These are phyloP conservation scores for Bufo gargarizans DNA, from an alignment of 2,113 vertebrate species.

Conservation along the genomic window DNA sequence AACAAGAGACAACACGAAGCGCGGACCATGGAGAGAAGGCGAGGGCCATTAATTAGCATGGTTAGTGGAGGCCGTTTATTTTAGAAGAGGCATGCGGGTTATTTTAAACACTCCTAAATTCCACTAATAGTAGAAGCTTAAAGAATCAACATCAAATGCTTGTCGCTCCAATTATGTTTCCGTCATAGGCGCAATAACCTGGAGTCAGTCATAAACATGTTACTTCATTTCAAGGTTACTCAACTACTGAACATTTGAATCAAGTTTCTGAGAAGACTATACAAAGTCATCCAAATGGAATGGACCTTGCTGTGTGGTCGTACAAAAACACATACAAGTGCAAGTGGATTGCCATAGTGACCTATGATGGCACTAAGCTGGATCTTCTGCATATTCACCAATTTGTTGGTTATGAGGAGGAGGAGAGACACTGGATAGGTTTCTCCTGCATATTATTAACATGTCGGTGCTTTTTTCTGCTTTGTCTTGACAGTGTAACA, in stretches of 20 bases:
- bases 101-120: constrained; percentile 66
- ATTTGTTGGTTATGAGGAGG: no score
- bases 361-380: not conserved
- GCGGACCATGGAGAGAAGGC: constrained; percentile 62
- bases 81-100: constrained; percentile 34
- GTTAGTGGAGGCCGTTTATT: constrained; percentile 64
- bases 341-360: not conserved
- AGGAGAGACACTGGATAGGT: no score
- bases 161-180: constrained; percentile 77
- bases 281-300: not conserved
- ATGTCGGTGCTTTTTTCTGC: no score
- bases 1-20: constrained; percentile 58
- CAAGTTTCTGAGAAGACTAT: not conserved
- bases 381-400: no score
- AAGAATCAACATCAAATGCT: constrained; percentile 74
- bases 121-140: constrained; percentile 63
- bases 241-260: not conserved
- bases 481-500: no score
- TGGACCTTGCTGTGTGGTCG: not conserved
- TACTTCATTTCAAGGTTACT: not conserved
- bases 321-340: not conserved
- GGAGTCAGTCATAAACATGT: not conserved
- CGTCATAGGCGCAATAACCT: not conserved
- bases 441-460: no score
- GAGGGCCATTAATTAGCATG: constrained; percentile 68